Base-by-base conservation (phyloP, 2,113 vertebrate genomes). In the Gobiocypris rarus region DNA sequence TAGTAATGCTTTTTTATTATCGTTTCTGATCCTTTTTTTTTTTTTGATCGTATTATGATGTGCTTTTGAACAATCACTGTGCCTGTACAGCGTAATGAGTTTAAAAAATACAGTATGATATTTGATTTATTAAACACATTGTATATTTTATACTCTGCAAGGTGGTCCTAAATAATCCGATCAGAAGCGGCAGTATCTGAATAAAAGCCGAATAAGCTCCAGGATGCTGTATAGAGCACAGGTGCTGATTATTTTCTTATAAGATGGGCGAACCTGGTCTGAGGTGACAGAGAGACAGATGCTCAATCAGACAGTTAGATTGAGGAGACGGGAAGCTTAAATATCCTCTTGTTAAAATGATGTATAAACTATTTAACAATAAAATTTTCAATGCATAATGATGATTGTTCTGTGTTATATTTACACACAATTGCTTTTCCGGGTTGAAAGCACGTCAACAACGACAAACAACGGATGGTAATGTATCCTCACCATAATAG, bases 341-440 rank as follows among this genome's bases (percentile, higher is more conserved):
- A 79, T 70, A 81, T 67, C 75, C 74, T 83, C 88, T 92, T 91
- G 89, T 91, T 92, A 84, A 90, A 91, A 92, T 93, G 92, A 88
- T 93, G 92, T 93, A 93, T 90, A 89, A 93, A 94, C 90, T 92
- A 93, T 95, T 93, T 93, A 94, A 93, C 93, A 95, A 94, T 95
- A 93, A 94, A 94, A 90, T 90, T 91, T 92, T 91, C 90, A 91
- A 90, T 90, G 91, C 92, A 90, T 71, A 81, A 74, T 80, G 54
- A 9, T 89, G 52, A 59, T 85, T 50, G 88, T 83, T 65, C 70
- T 52, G 63, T 76, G 82, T 38, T 88, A 50, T 86, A 77, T 80
- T 86, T 84, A 67, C 76, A 65, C 87, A 61, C 5, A 84, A 45
- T 75, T 83, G 82, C 74, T 81, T 26, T 14, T 85, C 59, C 75